Base-by-base conservation (phyloP, 1,140 invertebrate genomes). In the Bombus haemorrhoidalis region DNA sequence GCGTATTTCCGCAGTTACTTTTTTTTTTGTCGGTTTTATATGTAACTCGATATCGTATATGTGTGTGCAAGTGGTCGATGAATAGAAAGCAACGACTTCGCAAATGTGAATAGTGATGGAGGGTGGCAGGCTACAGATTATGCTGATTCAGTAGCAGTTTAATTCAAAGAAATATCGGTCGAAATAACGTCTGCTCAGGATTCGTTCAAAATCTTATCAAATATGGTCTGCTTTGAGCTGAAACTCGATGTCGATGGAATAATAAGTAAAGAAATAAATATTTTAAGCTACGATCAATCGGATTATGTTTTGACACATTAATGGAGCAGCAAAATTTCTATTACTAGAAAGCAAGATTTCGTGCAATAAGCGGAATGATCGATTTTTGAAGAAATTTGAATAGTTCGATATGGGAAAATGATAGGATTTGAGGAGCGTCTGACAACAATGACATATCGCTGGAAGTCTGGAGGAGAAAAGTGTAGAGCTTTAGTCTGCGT, bases 91-190 rank as follows among this genome's bases (percentile, higher is more conserved):
- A 64, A 39, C 64, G 74, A 53, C 62, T 62, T 37, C 28, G 62
- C 28, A 41, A 62, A 72, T 59, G 53, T 41, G 78, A 57, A 39
- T 43, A 34, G 28, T 39, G 57, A 81, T 80, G 10, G 64, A 73
- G 73, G 22, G 71, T 73, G 69, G 6, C 47, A 41, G 59, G 34
- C 15, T 68, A 34, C 25, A 47, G 32, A 66, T 81, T 69, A 69
- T 85, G 47, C 47, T 43, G n/a, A 41, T 82, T 79, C 62, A 47
- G 66, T 69, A 25, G n/a, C 77, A 62, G 53, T 82, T 86, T 75
- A 59, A 87, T 87, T 57, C 66, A 62, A 25, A 73, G 81, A 87
- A 81, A 32, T 77, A 59, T 82, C 37, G 41, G 28, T 57, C 78
- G 86, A 87, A 47, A 74, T 85, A 39, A 28, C 73, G 37, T 59